Evolutionary conservation across 2,113 vertebrate genomes (phyloP), one percentile per base, ranked within the genome.

Genomic region (Suricata suricatta): DNA sequence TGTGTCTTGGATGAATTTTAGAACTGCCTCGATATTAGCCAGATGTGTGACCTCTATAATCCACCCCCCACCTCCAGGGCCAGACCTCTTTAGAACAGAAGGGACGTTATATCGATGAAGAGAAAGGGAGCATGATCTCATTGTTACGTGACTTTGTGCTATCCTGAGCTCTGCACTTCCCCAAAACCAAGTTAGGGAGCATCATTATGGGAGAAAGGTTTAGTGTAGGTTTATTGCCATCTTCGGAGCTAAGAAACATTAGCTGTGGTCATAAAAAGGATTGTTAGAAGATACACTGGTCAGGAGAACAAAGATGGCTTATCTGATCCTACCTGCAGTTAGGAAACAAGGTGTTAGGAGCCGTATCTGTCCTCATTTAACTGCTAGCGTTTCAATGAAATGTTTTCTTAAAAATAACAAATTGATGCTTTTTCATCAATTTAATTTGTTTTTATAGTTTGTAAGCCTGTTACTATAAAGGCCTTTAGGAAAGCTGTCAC

Each of bases 231-330:
- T 57, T 68, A 44, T 19, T 50, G 74, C 72, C 87, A 12, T 74
- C 87, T 92, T 88, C 0, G 16, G 87, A 84, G 90, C 33, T 4
- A 85, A 72, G 69, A 15, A n/a, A 31, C 68, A 1, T 52, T 38
- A 11, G 57, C 84, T 63, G 14, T 35, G 90, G 44, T 66, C 94
- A 64, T 68, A 96, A 76, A 17, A 77, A 31, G 69, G 57, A 68
- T 60, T 76, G 80, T 89, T 84, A 74, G 33, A 29, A 76, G 92
- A 68, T 12, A 82, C 90, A 95, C 80, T 27, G 69, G 81, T 72
- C 80, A 47, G 82, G 57, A 96, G 92, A 82, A 71, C 72, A 86
- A 71, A 92, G 82, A 50, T 72, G 64, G 71, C 83, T 93, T 85
- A 89, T 89, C 76, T 60, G 31, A 82, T n/a, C 68, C 64, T 41